phyloP scores from a whole-genome alignment of 2,888 invertebrate species.

The Stenurella melanura region DNA sequence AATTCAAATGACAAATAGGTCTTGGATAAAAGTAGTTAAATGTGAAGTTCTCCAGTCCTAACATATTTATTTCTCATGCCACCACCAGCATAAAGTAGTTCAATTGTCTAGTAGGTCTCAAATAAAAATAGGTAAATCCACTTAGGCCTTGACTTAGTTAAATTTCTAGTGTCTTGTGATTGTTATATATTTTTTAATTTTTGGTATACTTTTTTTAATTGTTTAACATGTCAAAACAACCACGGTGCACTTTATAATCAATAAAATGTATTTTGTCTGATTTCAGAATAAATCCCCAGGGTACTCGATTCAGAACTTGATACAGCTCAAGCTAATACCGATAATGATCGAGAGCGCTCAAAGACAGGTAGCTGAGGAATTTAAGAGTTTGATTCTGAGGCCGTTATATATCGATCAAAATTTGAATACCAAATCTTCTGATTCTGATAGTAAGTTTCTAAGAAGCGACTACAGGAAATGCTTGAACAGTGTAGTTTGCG shows the following conservation, averaged over 20 bases:
- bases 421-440: constrained; percentile 58
- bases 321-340: constrained; percentile 74
- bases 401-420: constrained; percentile 72
- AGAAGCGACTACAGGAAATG: constrained; percentile 76
- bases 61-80: no score
- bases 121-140: no score
- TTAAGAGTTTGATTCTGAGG: constrained; percentile 74
- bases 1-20: no score
- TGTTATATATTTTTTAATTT: neutral
- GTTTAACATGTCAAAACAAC: no score
- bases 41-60: no score
- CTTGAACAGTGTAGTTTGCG: constrained; percentile 78
- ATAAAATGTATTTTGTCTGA: neutral
- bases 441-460: constrained; percentile 62
- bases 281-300: constrained; percentile 62
- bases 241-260: no score
- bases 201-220: no score
- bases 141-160: no score
- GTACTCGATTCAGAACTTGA: constrained; percentile 72
- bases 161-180: no score
- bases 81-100: no score
- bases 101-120: no score
- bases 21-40: no score
- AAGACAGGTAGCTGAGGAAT: constrained; percentile 73
- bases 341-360: constrained; percentile 70